These are phyloP conservation scores for Elysia chlorotica DNA, from an alignment of 1,140 invertebrate species.

Conservation along the genomic window DNA sequence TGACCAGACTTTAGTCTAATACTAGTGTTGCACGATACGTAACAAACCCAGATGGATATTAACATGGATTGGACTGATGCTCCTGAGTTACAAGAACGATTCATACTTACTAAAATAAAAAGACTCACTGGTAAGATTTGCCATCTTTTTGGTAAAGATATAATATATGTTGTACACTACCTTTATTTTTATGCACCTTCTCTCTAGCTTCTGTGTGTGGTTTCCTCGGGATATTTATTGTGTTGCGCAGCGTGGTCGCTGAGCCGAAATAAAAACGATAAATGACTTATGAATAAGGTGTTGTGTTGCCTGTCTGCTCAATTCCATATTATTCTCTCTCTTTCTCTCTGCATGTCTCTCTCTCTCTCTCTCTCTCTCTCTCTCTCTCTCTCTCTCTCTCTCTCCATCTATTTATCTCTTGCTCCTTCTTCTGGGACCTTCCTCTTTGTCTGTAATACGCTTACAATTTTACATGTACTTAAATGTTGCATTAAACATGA, in stretches of 20 bases:
- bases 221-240: neutral
- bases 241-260: no score
- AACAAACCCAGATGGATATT: no score
- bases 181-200: no score
- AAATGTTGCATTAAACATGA: no score
- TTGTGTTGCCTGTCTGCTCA: neutral
- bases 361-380: neutral
- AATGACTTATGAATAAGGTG: no score
- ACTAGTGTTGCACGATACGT: no score
- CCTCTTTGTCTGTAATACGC: neutral
- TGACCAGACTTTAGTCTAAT: no score
- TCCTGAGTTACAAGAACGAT: neutral
- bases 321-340: no score
- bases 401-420: neutral
- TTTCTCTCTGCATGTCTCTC: neutral
- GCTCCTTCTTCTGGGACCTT: neutral
- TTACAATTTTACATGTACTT: no score
- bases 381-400: neutral
- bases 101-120: neutral
- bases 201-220: neutral
- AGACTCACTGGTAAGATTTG: neutral
- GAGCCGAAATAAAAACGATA: no score
- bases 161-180: no score
- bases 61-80: neutral
- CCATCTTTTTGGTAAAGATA: no score